Base-by-base conservation (phyloP, 2,888 invertebrate genomes). In the Lottia scabra region DNA sequence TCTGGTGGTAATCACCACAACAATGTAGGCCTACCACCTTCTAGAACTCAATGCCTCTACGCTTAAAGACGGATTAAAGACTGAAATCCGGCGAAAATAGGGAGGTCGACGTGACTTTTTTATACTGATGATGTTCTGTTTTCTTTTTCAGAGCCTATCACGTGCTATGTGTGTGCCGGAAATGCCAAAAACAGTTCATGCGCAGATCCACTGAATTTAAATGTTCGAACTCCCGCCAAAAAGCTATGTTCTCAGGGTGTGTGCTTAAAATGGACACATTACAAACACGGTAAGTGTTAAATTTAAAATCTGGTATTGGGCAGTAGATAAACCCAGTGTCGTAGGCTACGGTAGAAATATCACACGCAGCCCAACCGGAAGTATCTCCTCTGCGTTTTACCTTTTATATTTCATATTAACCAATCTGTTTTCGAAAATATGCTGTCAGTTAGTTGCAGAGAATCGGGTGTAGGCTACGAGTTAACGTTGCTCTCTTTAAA, bases 241-340 rank as follows among this genome's bases (percentile, higher is more conserved):
- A 81, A 81, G 30, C 77, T 80, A 30, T 87, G 86, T 65, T 79
- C 79, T n/a, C 78, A 80, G 62, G 86, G 86, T 10, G 82, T 85
- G 16, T 87, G 86, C 70, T 75, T 87, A 43, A 87, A 87, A 76
- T 85, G 85, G 85, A 85, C 86, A 8, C 79, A 80, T 48, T 84
- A 83, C 69, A 79, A 76, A 65, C 70, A 78, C 45, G 74, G 86
- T 86, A 77, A 78, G 81, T 74, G 19, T 38, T 38, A 38, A 8
- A 8, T 8, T 16, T 15, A 6, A 43, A 30, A 30, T 4, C 30
- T 30, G 30, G 5, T 4, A 30, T 30, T 30, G 30, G 2, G 3
- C 30, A 30, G 30, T 30, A 5, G 30, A 5, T 30, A 5, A 30
- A 2, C 30, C 30, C 2, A 30, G 30, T 2, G 2, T 2, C 5